Base-by-base conservation (phyloP, 2,888 invertebrate genomes). In the Argyresthia goedartella region DNA sequence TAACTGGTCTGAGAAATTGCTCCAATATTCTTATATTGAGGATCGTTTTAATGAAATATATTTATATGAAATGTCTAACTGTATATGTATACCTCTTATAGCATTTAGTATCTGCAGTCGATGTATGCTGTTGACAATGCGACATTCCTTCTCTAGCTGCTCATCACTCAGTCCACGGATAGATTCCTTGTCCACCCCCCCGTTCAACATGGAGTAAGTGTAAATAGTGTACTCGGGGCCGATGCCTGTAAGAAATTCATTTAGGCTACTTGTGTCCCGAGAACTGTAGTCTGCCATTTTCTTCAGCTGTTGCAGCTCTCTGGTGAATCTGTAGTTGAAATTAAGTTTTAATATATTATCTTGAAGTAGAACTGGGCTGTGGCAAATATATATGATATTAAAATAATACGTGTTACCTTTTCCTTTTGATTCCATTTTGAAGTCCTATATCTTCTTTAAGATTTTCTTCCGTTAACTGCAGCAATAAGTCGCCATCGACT, bases 271-370 rank as follows among this genome's bases (percentile, higher is more conserved):
- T 7, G 93, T 91, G 74, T 99, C 98, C 66, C 95, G 91, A 51
- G 97, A 97, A 57, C 96, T 96, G 76, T 98, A 99, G 74, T 98
- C 98, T 11, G 98, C 96, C 92, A 97, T 95, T 74, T 95, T 94
- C 78, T 98, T 98, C 58, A 99, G 86, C 73, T 94, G 95, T 71
- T 94, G 94, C 58, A 99, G 87, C 81, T 98, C 98, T 65, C 98
- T 88, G 52, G 95, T 93, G 85, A 99, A 98, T 75, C 96, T 92
- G 67, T 34, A 80, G 78, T 4, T 8, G 39, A 39, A 39, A 39
- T 8, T 6, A 39, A 39, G n/a, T 39, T 39, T n/a, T 39, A 39
- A 39, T 9, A 36, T 36, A 36, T 9, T 8, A 11, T 39, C n/a
- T 39, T 11, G 1, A 8, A 1, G 10, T 39, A 9, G n/a, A 39